phyloP scores from a whole-genome alignment of 1,140 invertebrate genomes.

The Drosophila rufa region DNA sequence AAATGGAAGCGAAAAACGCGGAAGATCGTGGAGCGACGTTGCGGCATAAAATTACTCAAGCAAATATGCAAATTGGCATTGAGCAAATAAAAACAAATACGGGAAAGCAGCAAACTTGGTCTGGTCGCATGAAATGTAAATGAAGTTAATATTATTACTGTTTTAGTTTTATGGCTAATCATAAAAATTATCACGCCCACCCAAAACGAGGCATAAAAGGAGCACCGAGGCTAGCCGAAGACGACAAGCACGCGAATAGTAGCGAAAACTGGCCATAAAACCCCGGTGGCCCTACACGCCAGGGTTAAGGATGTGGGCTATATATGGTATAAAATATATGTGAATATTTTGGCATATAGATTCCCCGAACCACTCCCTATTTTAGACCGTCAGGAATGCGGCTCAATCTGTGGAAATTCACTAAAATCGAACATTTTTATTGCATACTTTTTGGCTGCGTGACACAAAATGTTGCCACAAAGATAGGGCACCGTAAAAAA shows the following conservation, averaged over 20 bases:
- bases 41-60: slow-evolving; percentile 61
- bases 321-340: slow-evolving; percentile 2
- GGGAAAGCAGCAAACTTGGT: slow-evolving; percentile 12
- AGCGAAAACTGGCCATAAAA: slow-evolving; percentile 45
- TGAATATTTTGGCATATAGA: not conserved
- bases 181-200: slow-evolving; percentile 83
- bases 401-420: slow-evolving; percentile 28
- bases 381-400: not conserved
- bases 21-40: slow-evolving; percentile 2
- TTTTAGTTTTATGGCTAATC: slow-evolving; percentile 83
- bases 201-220: slow-evolving; percentile 63
- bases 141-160: slow-evolving; percentile 84
- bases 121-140: slow-evolving; percentile 71
- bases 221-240: slow-evolving; percentile 23
- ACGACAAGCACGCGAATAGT: slow-evolving; percentile 29
- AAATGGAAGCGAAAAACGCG: not conserved
- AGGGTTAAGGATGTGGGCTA: not conserved
- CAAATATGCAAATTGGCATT: slow-evolving; percentile 68
- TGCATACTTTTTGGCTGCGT: slow-evolving; percentile 37
- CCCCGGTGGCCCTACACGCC: slow-evolving; percentile 7
- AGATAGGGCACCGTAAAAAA: not conserved
- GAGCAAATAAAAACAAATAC: slow-evolving; percentile 26
- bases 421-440: slow-evolving; percentile 49
- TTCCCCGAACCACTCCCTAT: not conserved
- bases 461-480: slow-evolving; percentile 12